Percentiles rank a stretch among this genome's conserved stretches.
Conservation (phyloP, 2,888 invertebrate species). For the Icerya purchasi region DNA sequence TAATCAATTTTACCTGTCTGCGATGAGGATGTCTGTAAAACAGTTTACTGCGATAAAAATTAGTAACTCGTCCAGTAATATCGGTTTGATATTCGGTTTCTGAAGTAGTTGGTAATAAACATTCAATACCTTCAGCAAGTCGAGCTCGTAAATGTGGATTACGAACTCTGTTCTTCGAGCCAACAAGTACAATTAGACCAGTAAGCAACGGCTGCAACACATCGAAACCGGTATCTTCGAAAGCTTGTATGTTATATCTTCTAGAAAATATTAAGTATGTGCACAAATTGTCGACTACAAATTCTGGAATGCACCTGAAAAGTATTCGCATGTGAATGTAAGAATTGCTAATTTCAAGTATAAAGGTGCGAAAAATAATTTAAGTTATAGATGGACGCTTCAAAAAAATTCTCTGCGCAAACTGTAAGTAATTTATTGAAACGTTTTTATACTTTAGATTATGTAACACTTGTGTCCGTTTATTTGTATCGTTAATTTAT, state of each 20-base stretch:
- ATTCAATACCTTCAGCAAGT: slow-evolving; percentile 71
- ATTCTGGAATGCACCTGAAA: slow-evolving; percentile 66
- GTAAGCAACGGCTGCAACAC: slow-evolving; percentile 47
- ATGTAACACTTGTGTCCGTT: too few relatives aligned
- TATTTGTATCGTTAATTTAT: too few relatives aligned
- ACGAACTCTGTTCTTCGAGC: slow-evolving; percentile 50
- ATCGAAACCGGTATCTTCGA: slow-evolving; percentile 41
- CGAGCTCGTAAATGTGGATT: slow-evolving; percentile 85
- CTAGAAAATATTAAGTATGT: slow-evolving; percentile 55
- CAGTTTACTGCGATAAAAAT: slow-evolving; percentile 45
- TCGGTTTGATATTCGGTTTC: slow-evolving; percentile 30
- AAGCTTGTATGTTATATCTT: slow-evolving; percentile 36
- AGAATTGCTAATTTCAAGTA: too few relatives aligned
- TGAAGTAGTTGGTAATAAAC: slow-evolving; percentile 50
- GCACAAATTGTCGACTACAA: slow-evolving; percentile 67
- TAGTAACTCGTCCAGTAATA: slow-evolving; percentile 23
- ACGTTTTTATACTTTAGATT: too few relatives aligned
- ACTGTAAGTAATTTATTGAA: too few relatives aligned
- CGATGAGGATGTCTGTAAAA: slow-evolving; percentile 51
- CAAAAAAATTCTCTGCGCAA: too few relatives aligned
- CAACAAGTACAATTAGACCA: slow-evolving; percentile 71
- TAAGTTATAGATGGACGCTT: too few relatives aligned
- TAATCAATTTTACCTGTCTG: slow-evolving; percentile 36
- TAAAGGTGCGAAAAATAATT: too few relatives aligned
- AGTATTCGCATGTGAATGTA: too few relatives aligned